Evolutionary conservation across 2,797 vertebrate species (phyloP).

Genomic region (Moxostoma hubbsi): DNA sequence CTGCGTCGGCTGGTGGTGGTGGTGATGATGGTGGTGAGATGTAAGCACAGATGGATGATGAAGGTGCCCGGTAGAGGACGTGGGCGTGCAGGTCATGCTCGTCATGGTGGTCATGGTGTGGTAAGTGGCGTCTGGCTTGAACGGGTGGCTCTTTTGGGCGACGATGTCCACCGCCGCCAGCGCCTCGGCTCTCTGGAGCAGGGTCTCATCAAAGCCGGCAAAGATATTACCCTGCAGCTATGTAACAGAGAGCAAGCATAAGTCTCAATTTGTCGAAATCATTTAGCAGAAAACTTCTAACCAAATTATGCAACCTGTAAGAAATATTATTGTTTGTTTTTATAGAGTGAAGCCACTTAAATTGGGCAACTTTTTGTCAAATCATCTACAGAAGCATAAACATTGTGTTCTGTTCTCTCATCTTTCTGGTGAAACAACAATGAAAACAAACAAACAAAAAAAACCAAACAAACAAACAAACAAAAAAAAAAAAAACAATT

Average conservation of each 20-base stretch:
- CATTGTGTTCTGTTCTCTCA: background rate
- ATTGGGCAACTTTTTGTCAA: background rate
- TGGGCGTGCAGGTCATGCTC: slow-evolving; percentile 89
- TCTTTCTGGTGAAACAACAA: too few species aligned
- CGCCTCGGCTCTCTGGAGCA: slow-evolving; percentile 90
- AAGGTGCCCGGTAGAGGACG: slow-evolving; percentile 87
- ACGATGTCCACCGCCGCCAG: slow-evolving; percentile 92
- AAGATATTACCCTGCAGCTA: slow-evolving; percentile 91
- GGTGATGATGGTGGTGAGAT: slow-evolving; percentile 80
- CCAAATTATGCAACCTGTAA: background rate
- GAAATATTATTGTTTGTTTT: background rate
- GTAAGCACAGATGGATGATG: slow-evolving; percentile 90
- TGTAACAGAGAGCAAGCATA: slow-evolving; percentile 15
- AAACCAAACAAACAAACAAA: too few species aligned
- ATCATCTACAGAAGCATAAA: background rate
- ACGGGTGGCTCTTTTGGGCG: slow-evolving; percentile 89
- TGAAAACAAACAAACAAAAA: too few species aligned
- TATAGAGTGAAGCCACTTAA: background rate
- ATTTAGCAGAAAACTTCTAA: background rate
- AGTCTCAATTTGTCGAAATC: background rate
- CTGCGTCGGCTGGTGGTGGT: slow-evolving; percentile 83
- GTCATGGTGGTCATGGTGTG: slow-evolving; percentile 96
- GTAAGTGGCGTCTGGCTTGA: slow-evolving; percentile 93
- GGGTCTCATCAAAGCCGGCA: slow-evolving; percentile 89
- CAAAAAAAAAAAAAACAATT: too few species aligned